A percentile compares a stretch with the other conserved stretches of the same genome.
phyloP scores from a whole-genome alignment of 2,113 vertebrate genomes.

The Cebidichthys violaceus region DNA sequence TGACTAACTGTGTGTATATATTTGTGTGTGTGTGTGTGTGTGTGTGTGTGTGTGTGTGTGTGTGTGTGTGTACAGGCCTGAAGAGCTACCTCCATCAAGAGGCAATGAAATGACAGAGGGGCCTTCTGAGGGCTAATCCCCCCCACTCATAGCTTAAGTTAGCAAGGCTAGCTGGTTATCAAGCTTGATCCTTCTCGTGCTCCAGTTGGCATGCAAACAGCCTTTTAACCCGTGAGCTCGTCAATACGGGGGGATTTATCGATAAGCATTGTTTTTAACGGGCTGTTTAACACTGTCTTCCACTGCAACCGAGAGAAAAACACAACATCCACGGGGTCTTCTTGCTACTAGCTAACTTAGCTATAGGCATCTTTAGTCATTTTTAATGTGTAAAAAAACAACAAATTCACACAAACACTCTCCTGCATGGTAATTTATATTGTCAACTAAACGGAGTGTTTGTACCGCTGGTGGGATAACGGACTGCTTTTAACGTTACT shows the following conservation, averaged over 20 bases:
- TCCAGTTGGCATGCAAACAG: conserved; percentile 8
- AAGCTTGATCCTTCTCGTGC: conserved; percentile 12
- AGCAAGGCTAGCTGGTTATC: conserved; percentile 66
- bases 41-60: neutral
- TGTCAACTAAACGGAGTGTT: too few species aligned
- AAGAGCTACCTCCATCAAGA: conserved; percentile 58
- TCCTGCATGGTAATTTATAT: too few species aligned
- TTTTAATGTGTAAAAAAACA: too few species aligned
- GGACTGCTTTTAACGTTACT: too few species aligned
- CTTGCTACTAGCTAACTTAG: neutral
- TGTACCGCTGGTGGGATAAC: too few species aligned
- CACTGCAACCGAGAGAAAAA: conserved; percentile 23
- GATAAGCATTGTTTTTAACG: conserved; percentile 11
- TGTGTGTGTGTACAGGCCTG: conserved; percentile 47
- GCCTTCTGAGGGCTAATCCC: conserved; percentile 75
- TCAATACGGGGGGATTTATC: neutral
- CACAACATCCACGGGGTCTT: conserved; percentile 52
- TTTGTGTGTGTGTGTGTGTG: neutral
- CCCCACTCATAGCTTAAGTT: conserved; percentile 65
- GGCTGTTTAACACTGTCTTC: conserved; percentile 3
- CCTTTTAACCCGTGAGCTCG: neutral
- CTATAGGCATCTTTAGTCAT: neutral
- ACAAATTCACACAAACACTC: too few species aligned
- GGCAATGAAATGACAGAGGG: conserved; percentile 66
- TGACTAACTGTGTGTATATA: conserved; percentile 2